Base-by-base conservation (phyloP, 2,888 invertebrate species). In the Microplitis deprimator region DNA sequence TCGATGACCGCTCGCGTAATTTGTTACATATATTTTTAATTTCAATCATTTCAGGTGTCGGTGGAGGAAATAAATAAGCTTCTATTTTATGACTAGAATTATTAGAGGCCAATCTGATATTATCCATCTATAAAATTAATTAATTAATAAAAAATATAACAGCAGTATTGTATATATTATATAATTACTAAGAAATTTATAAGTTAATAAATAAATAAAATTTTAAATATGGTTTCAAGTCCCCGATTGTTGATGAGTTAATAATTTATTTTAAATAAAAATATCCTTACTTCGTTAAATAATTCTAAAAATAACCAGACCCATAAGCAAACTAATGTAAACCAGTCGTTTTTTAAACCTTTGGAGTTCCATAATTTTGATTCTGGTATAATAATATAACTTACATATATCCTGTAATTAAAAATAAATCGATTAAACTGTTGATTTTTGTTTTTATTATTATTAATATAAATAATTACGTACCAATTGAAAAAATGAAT, bases 281-380 rank as follows among this genome's bases (percentile, higher is more conserved):
- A 20, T 20, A 20, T 20, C 64, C 81, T 83, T 81, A 87, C 87
- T 71, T 86, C 85, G 80, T 85, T 84, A 8, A 85, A 60, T 38
- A 85, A 84, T 72, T 87, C 87, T 16, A 79, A 79, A 29, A 79
- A 69, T 16, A 86, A 85, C 87, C 87, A 87, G 40, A 85, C 73
- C 83, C 84, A 85, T 72, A 87, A 78, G 40, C 81, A 85, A 20
- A 83, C 64, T 17, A 84, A 80, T 17, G 75, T 81, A 61, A 72
- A 73, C 8, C 79, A 72, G 70, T 83, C 79, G n/a, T 81, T 79
- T 62, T 80, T 76, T 10, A 81, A 16, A 40, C 76, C 81, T 41
- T 82, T 80, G 20, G 79, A 50, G 41, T 79, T 77, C 75, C 82
- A 83, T 13, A 86, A 76, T 65, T 85, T 79, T 59, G 78, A 82